A percentile compares a stretch with the other conserved stretches of the same genome.
These are phyloP conservation scores for Alfaro cultratus DNA, from an alignment of 2,797 vertebrate genomes.

Conservation along the genomic window DNA sequence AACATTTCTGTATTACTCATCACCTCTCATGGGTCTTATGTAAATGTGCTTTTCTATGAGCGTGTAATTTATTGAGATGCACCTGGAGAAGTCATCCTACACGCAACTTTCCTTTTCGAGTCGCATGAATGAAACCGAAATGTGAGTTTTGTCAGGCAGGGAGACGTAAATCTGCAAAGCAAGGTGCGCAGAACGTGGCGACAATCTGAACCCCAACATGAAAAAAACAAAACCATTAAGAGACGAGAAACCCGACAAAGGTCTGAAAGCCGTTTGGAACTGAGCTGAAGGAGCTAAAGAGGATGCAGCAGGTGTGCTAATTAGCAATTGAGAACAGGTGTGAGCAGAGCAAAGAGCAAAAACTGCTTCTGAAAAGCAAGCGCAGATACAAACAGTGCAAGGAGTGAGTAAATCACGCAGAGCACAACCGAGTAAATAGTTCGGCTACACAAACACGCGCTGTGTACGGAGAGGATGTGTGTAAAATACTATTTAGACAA, in stretches of 20 bases:
- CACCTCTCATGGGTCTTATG: not conserved
- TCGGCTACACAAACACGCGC: not conserved
- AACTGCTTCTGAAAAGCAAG: not conserved
- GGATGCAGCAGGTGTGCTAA: not conserved
- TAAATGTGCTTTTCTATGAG: not conserved
- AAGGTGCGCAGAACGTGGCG: not conserved
- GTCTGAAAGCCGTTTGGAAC: not conserved
- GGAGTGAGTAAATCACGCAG: not conserved
- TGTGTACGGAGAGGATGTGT: not conserved
- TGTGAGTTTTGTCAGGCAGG: not conserved
- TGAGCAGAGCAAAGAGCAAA: not conserved
- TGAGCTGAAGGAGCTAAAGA: not conserved
- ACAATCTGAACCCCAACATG: not conserved
- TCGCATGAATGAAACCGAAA: not conserved
- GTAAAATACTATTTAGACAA: not conserved
- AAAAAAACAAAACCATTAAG: not conserved
- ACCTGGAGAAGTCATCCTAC: not conserved
- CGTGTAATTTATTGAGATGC: not conserved
- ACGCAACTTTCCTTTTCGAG: not conserved
- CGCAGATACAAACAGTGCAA: not conserved
- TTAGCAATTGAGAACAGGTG: slow-evolving; percentile 1
- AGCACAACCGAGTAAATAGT: not conserved
- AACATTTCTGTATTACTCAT: not conserved
- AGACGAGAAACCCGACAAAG: not conserved
- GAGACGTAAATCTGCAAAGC: not conserved